Evolutionary conservation across 2,113 vertebrate genomes (phyloP), one percentile per base, ranked within the genome.

Genomic region (Amazona vittata): DNA sequence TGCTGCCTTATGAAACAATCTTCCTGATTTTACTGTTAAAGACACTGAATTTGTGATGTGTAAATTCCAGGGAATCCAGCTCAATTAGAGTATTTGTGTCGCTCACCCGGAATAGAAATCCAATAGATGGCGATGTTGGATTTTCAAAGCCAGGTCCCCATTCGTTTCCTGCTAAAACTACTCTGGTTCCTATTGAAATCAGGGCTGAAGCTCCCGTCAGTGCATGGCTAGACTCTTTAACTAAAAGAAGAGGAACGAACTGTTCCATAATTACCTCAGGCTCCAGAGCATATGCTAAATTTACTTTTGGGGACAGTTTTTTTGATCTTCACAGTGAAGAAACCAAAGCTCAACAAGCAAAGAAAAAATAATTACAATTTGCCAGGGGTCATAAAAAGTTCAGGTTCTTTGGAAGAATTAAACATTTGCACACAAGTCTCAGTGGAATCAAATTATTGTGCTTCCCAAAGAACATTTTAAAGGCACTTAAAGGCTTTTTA

Each of bases 111-210:
- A 46, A 3, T 4, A 31, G 52, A 6, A 57, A 39, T 64, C 95
- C 96, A 43, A 6, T 29, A 97, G 96, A 64, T 95, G 96, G 96
- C 96, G 81, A 21, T 93, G 89, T 95, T 84, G 95, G 86, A 92
- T 93, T 89, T 90, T 5, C 77, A 71, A 52, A 83, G 20, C 11
- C 19, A 2, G 4, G 9, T 47, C 20, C 16, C 5, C 7, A 3
- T 9, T 60, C 15, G 6, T 67, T 37, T 44, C 18, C 9, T 7
- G 22, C 17, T 17, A 20, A 55, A 78, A 21, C 12, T 1, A 18
- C 19, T 29, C 6, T 19, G 2, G 11, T 29, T 83, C 44, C 52
- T 3, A 2, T 0, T 9, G 84, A 57, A 69, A 29, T 46, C 12
- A 1, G 41, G 41, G 43, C 53, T 47, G 76, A 62, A 44, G 60